Base-by-base conservation (phyloP, 1,140 invertebrate species). In the Ditylenchus dipsaci region DNA sequence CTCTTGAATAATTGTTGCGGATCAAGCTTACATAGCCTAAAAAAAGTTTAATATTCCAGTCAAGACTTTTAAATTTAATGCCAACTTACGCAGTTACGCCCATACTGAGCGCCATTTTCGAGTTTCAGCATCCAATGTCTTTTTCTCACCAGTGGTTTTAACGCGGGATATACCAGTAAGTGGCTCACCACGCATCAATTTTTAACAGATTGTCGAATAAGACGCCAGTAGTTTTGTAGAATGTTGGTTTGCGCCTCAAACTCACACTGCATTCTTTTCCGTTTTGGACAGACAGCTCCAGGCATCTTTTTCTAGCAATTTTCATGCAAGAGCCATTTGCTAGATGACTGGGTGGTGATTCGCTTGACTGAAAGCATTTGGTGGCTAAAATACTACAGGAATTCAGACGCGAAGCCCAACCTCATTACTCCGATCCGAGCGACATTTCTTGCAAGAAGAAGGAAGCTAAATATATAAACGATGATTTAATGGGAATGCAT, bases 1-100 rank as follows among this genome's bases (percentile, higher is more conserved):
- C 59, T 5, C n/a, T 61, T 61, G 38, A 33, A 61, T 8, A 61
- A 29, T 30, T 61, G 59, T 21, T 61, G 5, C 1, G 59, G 59
- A 61, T 61, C 59, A 21, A 61, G 38, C 29, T 61, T 61, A 21
- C 59, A 61, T 61, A 61, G 29, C 29, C 59, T 61, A 61, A 21
- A 61, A 61, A 21, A 61, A 21, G 3, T 21, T 7, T 21, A 21
- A n/a, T 61, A 61, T 61, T 7, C 8, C 3, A 61, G 29, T 26
- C 29, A 29, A 7, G 26, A 5, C 1, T 19, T 30, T 26, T 7
- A 30, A 26, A 38, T 5, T 27, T 21, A 21, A 38, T 5, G 3
- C 11, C 33, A 33, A 19, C 53, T 5, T 56, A 56, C 53, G 53
- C 53, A 56, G 3, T 56, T 56, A 56, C 13, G 21, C 53, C 29